These are phyloP conservation scores for Mizuhopecten yessoensis DNA, from an alignment of 1,140 invertebrate species.

Conservation along the genomic window DNA sequence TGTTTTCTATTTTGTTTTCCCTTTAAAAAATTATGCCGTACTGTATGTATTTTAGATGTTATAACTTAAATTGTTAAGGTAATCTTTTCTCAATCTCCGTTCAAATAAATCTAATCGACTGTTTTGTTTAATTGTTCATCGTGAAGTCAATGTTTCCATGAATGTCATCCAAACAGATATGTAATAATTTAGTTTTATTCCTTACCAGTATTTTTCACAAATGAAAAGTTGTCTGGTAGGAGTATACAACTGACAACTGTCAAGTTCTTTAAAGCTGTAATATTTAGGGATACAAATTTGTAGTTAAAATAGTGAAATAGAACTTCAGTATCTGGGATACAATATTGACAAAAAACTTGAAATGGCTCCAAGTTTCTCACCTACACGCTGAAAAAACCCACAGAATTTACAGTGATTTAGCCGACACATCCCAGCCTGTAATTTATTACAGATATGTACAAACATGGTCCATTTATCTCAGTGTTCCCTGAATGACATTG, in stretches of 20 bases:
- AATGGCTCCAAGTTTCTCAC: slow-evolving; percentile 32
- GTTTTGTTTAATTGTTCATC: no score
- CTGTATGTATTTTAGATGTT: no score
- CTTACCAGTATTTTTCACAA: no score
- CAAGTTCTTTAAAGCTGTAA: not conserved
- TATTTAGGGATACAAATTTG: not conserved
- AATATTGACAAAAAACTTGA: slow-evolving; percentile 7
- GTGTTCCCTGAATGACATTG: not conserved
- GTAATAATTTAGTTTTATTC: no score
- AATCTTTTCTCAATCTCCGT: no score
- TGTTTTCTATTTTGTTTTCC: no score
- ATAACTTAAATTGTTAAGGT: no score
- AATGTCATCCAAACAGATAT: no score
- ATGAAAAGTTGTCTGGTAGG: not conserved
- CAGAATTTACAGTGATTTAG: not conserved
- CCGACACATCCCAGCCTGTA: not conserved
- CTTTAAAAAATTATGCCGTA: no score
- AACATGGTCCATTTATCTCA: not conserved
- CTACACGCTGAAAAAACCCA: not conserved
- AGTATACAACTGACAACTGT: not conserved
- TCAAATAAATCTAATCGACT: no score
- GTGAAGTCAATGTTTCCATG: no score
- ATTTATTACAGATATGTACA: slow-evolving; percentile 26
- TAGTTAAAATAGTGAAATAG: not conserved
- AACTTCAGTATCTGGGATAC: not conserved